Conservation (phyloP, 2,113 vertebrate species). For the Pyrgilauda ruficollis region DNA sequence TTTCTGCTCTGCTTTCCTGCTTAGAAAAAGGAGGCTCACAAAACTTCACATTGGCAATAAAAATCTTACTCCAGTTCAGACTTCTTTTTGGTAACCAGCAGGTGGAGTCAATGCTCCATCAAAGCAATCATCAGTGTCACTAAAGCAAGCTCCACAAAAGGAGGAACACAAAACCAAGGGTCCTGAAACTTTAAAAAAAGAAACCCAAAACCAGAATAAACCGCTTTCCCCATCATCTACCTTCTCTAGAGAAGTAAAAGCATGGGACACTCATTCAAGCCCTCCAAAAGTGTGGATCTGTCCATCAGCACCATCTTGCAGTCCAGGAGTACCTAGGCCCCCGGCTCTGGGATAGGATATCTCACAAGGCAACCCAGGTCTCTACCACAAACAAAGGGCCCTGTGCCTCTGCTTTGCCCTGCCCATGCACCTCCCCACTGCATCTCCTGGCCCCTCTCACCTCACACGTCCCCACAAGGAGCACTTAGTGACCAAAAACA, state of each 20-base stretch:
- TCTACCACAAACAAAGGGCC: not conserved
- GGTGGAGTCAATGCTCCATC: not conserved
- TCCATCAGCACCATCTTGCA: not conserved
- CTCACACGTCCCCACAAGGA: fast-evolving
- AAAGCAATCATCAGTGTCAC: not conserved
- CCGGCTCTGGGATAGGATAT: not conserved
- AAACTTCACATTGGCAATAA: not conserved
- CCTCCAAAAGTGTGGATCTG: not conserved
- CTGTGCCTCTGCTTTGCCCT: not conserved
- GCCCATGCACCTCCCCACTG: not conserved
- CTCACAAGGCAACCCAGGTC: not conserved
- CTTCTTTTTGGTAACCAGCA: not conserved
- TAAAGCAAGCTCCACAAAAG: not conserved
- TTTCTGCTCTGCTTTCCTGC: not conserved
- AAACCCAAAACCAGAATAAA: not conserved
- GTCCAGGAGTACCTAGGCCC: not conserved
- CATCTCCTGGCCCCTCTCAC: not conserved
- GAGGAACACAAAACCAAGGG: not conserved
- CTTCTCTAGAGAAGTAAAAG: not conserved
- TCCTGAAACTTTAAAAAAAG: not conserved
- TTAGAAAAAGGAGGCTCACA: not conserved
- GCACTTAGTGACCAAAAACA: not conserved
- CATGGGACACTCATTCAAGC: not conserved
- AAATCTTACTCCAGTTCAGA: not conserved
- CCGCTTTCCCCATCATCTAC: not conserved